Percentiles rank a stretch among this genome's conserved stretches.
phyloP scores from a whole-genome alignment of 2,797 vertebrate species.

The Brachyrhaphis roseni region DNA sequence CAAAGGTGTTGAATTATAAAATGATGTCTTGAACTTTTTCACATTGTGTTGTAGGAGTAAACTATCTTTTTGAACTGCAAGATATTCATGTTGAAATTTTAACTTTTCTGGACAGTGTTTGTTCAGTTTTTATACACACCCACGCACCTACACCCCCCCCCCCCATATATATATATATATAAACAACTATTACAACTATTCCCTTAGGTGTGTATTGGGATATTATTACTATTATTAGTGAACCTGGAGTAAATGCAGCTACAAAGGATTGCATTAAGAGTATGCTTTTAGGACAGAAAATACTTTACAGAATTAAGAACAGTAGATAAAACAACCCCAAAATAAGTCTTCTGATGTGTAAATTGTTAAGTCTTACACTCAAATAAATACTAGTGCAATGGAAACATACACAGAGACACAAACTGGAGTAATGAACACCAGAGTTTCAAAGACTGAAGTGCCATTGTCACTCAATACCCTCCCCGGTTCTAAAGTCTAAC shows the following conservation, averaged over 20 bases:
- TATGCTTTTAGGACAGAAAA: neutral
- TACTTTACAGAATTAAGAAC: neutral
- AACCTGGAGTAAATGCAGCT: neutral
- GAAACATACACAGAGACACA: neutral
- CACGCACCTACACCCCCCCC: no score
- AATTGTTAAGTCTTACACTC: neutral
- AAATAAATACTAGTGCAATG: neutral
- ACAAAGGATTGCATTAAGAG: neutral
- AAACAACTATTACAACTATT: neutral
- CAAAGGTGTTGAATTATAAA: neutral
- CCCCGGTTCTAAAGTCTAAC: constrained; percentile 10
- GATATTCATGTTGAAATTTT: no score
- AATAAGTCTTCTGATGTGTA: neutral
- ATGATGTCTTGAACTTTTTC: neutral
- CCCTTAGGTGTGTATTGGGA: neutral
- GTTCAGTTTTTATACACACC: no score
- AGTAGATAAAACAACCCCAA: neutral
- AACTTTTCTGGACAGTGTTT: no score
- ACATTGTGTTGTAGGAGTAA: neutral
- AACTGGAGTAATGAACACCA: neutral
- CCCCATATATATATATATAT: no score
- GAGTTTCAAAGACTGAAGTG: neutral
- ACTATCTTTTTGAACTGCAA: no score
- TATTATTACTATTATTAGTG: no score
- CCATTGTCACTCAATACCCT: constrained; percentile 8